Base-by-base conservation (phyloP, 2,888 invertebrate genomes). In the Phortica magna region DNA sequence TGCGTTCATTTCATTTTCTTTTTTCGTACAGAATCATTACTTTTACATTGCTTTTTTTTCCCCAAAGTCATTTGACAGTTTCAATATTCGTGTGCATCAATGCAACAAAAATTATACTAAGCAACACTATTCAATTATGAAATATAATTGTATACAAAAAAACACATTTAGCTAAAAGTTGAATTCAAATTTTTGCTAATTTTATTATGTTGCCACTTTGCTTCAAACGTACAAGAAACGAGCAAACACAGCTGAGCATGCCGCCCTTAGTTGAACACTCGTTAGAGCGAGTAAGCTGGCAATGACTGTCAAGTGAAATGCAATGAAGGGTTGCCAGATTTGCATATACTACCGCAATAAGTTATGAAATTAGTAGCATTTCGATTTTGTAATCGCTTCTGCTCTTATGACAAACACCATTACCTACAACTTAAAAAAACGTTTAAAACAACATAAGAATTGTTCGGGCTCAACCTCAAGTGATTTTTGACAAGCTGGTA, bases 271-370 rank as follows among this genome's bases (percentile, higher is more conserved):
- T 14, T 1, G 10, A 12, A 48, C 9, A 48, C 48, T 12, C 9
- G 48, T 48, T 48, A 48, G 48, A 48, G 64, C 64, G 64, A 64
- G 64, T 31, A 14, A 31, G 64, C 48, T 48, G 14, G 48, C 48
- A 48, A 48, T 48, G 48, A 12, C 10, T 14, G 48, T 48, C 1
- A 31, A 31, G 5, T 31, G 31, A 31, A 31, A 31, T 31, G 31
- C 31, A 31, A 48, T 31, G 1, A 9, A 31, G 39, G 6, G 64
- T 64, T 64, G 39, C 64, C 64, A 64, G 31, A 64, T 31, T 31
- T 31, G 3, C 39, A 10, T 10, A 9, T 31, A 59, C 17, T 14
- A 1, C n/a, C n/a, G 57, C n/a, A 43, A 43, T 10, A 43, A 43
- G 10, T 43, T 43, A 10, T 43, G 10, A 6, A 48, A 48, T 48